Evolutionary conservation across 2,888 invertebrate species (phyloP).

Genomic region (Ophonus ardosiacus): DNA sequence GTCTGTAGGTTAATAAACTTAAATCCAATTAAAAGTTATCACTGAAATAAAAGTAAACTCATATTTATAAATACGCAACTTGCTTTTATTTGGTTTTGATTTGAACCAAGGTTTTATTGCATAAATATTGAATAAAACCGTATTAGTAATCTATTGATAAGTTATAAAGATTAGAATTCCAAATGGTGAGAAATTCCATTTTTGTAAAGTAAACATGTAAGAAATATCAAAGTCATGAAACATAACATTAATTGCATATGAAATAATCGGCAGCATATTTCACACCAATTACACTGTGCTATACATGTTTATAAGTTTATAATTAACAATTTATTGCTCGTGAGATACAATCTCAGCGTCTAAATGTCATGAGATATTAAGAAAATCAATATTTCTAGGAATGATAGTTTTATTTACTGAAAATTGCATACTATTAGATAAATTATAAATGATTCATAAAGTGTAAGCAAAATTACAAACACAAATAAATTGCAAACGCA

Average conservation of each 20-base stretch:
- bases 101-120: neutral
- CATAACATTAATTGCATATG: slow-evolving; percentile 20
- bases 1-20: too few species aligned
- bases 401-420: slow-evolving; percentile 11
- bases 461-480: slow-evolving; percentile 4
- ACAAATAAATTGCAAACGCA: neutral
- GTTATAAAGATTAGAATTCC: neutral
- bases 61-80: too few species aligned
- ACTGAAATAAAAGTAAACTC: too few species aligned
- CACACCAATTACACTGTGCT: slow-evolving; percentile 1
- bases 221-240: slow-evolving; percentile 6
- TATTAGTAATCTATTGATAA: neutral
- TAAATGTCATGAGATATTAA: slow-evolving; percentile 41
- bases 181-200: neutral
- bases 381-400: slow-evolving; percentile 21
- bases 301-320: slow-evolving; percentile 39
- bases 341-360: slow-evolving; percentile 11
- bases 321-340: slow-evolving; percentile 40
- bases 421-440: slow-evolving; percentile 11
- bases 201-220: neutral
- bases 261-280: slow-evolving; percentile 26
- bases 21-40: too few species aligned
- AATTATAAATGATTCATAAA: slow-evolving; percentile 28
- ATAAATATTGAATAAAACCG: neutral
- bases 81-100: neutral